Evolutionary conservation across 2,113 vertebrate species (phyloP).

Genomic region (Cyanistes caeruleus): DNA sequence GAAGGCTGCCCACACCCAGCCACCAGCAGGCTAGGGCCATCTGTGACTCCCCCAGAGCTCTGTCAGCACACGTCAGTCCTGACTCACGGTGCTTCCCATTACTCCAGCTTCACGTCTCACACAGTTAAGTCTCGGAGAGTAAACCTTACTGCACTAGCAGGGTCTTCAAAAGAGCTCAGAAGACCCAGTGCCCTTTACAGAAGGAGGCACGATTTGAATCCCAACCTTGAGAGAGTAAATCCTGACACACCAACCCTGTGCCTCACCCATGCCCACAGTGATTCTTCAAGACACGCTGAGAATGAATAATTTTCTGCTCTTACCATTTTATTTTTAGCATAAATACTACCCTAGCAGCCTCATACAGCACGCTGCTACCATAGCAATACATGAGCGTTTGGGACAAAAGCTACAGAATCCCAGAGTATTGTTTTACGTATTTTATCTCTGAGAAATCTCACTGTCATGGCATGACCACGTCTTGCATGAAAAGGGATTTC

Average conservation of each 20-base stretch:
- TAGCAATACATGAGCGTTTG: conserved; percentile 38
- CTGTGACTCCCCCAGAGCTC: background rate
- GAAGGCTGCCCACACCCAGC: background rate
- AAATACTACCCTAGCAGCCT: conserved; percentile 19
- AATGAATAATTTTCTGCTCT: conserved; percentile 9
- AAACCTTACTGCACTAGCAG: background rate
- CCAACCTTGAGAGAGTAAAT: background rate
- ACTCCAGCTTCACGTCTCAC: background rate
- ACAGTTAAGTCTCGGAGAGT: background rate
- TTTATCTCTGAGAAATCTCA: background rate
- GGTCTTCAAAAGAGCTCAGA: background rate
- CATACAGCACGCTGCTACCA: conserved; percentile 22
- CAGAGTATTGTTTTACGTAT: background rate
- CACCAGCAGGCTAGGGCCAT: background rate
- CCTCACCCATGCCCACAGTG: background rate
- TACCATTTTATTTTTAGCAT: conserved; percentile 51
- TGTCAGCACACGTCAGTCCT: background rate
- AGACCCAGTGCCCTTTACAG: background rate
- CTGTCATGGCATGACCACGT: background rate
- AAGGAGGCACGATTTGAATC: background rate
- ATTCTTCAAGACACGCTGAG: background rate
- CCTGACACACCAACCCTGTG: background rate
- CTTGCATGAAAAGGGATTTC: background rate
- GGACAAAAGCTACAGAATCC: conserved; percentile 6
- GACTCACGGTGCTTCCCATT: background rate